These are phyloP conservation scores for Harpalus rufipes DNA, from an alignment of 2,888 invertebrate genomes.

Conservation along the genomic window DNA sequence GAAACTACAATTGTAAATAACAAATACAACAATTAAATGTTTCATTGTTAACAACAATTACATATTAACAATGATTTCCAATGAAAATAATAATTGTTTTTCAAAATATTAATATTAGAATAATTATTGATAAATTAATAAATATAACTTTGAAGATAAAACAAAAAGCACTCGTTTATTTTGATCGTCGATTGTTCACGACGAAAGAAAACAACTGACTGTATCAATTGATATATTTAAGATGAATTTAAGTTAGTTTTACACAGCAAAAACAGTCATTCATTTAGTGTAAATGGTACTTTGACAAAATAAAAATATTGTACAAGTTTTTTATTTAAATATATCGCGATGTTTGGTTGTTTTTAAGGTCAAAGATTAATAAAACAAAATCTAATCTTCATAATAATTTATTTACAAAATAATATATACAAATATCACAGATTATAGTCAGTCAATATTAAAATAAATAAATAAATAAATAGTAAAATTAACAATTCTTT, in stretches of 20 bases:
- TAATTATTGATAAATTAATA: neutral
- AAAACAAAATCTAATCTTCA: neutral
- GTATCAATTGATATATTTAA: neutral
- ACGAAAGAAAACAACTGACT: constrained; percentile 9
- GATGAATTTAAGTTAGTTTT: neutral
- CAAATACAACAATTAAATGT: neutral
- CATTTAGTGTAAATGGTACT: no score
- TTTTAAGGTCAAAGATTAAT: neutral
- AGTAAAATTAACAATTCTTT: neutral
- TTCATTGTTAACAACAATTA: neutral
- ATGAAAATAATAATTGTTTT: no score
- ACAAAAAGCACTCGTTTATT: neutral
- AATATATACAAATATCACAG: neutral
- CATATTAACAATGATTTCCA: no score
- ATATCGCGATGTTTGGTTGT: neutral
- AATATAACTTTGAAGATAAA: neutral
- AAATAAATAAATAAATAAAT: neutral
- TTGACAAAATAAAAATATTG: no score
- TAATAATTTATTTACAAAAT: neutral
- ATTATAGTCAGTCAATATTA: neutral
- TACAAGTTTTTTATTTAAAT: no score
- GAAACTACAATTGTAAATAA: neutral
- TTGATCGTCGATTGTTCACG: neutral
- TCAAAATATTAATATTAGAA: no score
- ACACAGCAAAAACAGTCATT: neutral